A percentile compares a stretch with the other conserved stretches of the same genome.
These are phyloP conservation scores for Synanthedon tipuliformis DNA, from an alignment of 2,888 invertebrate genomes.

Conservation along the genomic window DNA sequence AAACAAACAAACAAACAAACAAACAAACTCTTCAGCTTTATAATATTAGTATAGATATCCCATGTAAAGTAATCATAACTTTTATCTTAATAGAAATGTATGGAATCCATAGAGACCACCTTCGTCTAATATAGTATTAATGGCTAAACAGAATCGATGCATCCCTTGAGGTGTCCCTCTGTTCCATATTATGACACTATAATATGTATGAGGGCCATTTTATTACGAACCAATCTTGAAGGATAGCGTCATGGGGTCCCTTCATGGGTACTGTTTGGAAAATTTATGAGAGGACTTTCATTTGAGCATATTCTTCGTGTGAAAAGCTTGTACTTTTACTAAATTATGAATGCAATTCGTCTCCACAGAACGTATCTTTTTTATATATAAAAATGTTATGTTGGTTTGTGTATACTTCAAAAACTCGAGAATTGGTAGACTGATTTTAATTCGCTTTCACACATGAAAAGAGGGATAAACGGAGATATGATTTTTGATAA, in stretches of 20 bases:
- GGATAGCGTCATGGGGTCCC: constrained; percentile 22
- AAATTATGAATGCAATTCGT: too few species aligned
- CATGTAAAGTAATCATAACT: not conserved
- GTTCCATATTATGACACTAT: constrained; percentile 48
- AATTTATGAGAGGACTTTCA: constrained; percentile 42
- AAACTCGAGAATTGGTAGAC: too few species aligned
- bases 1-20: too few species aligned
- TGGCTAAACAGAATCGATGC: constrained; percentile 53
- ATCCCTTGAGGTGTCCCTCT: constrained; percentile 42
- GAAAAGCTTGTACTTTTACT: too few species aligned
- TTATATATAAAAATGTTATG: too few species aligned
- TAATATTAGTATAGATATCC: too few species aligned
- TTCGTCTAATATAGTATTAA: constrained; percentile 49
- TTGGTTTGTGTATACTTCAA: too few species aligned
- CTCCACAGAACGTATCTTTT: not conserved
- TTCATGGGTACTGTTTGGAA: constrained; percentile 32
- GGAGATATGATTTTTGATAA: too few species aligned
- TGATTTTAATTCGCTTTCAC: too few species aligned
- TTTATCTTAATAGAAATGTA: constrained; percentile 9
- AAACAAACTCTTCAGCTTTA: too few species aligned
- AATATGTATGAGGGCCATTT: constrained; percentile 55
- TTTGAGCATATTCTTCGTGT: constrained; percentile 4
- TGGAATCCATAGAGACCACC: constrained; percentile 15
- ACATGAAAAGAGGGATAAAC: too few species aligned
- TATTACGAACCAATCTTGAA: constrained; percentile 53